Evolutionary conservation across 2,113 vertebrate species (phyloP).

Genomic region (Malurus alboscapulatus): DNA sequence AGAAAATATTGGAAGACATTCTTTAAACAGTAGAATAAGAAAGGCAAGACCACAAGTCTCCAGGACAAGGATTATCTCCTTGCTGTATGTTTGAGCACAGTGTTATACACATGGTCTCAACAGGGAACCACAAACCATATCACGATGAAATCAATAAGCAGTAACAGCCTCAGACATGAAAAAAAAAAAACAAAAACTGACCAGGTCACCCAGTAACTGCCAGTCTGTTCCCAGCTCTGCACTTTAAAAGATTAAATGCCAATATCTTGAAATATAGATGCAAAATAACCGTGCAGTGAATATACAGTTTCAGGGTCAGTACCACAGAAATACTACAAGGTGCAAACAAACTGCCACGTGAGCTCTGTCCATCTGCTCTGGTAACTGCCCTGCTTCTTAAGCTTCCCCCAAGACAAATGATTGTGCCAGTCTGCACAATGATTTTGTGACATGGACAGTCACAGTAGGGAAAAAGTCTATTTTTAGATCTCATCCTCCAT

Average conservation of each 20-base stretch:
- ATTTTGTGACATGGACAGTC: slow-evolving; percentile 21
- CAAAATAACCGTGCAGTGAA: not conserved
- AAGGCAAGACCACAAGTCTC: not conserved
- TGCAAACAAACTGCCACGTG: not conserved
- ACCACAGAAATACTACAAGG: not conserved
- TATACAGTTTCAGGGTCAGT: not conserved
- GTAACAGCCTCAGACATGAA: not conserved
- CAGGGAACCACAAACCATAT: not conserved
- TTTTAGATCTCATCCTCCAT: slow-evolving; percentile 53
- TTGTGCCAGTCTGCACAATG: not conserved
- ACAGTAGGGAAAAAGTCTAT: slow-evolving; percentile 23
- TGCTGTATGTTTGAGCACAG: rapidly evolving
- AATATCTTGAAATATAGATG: not conserved
- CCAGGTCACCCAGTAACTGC: not conserved
- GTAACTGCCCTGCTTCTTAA: not conserved
- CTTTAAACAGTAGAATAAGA: not conserved
- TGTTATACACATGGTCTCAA: not conserved
- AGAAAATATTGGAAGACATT: not conserved
- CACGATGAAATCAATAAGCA: not conserved
- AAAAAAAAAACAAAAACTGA: not conserved
- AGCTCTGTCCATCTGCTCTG: slow-evolving; percentile 2
- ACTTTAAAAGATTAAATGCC: not conserved
- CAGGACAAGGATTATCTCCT: not conserved
- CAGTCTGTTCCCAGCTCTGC: not conserved
- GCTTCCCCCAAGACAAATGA: not conserved